Percentiles rank a stretch among this genome's conserved stretches.
These are phyloP conservation scores for Cosmia trapezina DNA, from an alignment of 2,888 invertebrate genomes.

Conservation along the genomic window DNA sequence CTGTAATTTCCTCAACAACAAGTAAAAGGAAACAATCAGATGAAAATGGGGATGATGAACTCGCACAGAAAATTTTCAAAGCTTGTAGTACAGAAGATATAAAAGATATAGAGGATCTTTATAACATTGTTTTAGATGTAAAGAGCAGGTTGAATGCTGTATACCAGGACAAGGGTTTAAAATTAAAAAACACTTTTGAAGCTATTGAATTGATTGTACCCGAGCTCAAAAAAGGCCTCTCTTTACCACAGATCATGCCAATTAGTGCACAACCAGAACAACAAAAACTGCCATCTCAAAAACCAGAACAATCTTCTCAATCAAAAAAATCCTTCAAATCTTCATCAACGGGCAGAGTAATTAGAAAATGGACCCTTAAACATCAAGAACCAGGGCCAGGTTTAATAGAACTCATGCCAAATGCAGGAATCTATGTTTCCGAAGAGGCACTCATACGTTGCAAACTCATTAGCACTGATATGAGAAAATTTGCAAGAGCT, in stretches of 20 bases:
- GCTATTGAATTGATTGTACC: background rate
- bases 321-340: background rate
- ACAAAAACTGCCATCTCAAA: background rate
- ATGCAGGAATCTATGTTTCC: slow-evolving; percentile 1
- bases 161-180: background rate
- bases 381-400: background rate
- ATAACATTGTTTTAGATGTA: background rate
- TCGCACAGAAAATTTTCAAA: background rate
- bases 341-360: background rate
- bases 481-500: slow-evolving; percentile 9
- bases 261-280: background rate
- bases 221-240: background rate
- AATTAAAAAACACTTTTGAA: slow-evolving; percentile 2
- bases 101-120: background rate
- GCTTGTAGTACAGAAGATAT: background rate
- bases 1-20: background rate
- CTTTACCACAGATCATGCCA: background rate
- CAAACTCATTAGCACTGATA: background rate
- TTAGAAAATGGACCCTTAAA: slow-evolving; percentile 1
- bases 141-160: slow-evolving; percentile 1
- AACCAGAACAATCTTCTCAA: background rate
- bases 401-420: slow-evolving; percentile 12
- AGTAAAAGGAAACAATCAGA: background rate
- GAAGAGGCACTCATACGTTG: background rate
- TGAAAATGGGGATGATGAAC: background rate